phyloP scores from a whole-genome alignment of 2,888 invertebrate species.

The Cerastoderma edule region DNA sequence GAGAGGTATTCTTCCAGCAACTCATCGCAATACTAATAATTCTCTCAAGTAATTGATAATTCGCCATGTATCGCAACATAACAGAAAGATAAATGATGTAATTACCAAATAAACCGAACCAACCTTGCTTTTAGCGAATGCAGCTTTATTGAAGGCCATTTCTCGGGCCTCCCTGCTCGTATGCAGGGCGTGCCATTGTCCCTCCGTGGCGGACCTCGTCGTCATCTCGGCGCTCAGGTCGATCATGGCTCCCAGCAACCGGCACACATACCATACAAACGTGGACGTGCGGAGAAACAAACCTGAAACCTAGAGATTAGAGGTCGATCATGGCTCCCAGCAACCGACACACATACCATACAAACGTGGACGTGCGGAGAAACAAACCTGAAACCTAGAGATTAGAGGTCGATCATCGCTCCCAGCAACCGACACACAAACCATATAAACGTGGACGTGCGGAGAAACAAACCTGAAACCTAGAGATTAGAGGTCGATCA shows the following conservation, averaged over 20 bases:
- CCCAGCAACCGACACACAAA: constrained; percentile 59
- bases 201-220: constrained; percentile 73
- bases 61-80: too few relatives aligned
- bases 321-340: constrained; percentile 67
- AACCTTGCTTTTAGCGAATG: constrained; percentile 74
- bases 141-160: constrained; percentile 75
- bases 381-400: too few relatives aligned
- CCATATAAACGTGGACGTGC: constrained; percentile 51
- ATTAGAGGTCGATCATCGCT: constrained; percentile 70
- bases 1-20: too few relatives aligned
- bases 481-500: constrained; percentile 70
- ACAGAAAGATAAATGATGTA: too few relatives aligned
- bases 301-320: too few relatives aligned
- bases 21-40: too few relatives aligned
- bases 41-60: too few relatives aligned
- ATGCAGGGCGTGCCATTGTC: constrained; percentile 77
- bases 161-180: constrained; percentile 65
- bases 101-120: too few relatives aligned
- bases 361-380: constrained; percentile 51
- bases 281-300: constrained; percentile 56
- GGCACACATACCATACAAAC: constrained; percentile 58
- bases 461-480: constrained; percentile 61
- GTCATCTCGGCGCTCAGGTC: constrained; percentile 69
- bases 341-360: constrained; percentile 59
- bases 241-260: constrained; percentile 64